Evolutionary conservation across 2,797 vertebrate genomes (phyloP), one percentile per base, ranked within the genome.

Genomic region (Chrysocyon brachyurus): DNA sequence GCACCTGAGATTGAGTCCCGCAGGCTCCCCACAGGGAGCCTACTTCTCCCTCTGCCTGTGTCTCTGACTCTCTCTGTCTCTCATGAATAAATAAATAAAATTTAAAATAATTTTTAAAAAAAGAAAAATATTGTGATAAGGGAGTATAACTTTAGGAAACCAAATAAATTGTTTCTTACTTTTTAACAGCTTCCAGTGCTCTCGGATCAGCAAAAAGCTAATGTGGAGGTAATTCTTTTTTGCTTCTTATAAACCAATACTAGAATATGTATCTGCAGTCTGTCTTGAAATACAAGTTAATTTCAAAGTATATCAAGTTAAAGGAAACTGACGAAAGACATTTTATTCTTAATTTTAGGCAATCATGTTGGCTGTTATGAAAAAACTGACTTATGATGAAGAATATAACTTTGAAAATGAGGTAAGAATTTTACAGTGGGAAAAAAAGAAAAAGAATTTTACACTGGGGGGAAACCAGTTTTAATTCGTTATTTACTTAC

Each of bases 321-420:
- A 91, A 87, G n/a, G 40, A 79, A 5, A 56, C 66, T 94, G 66
- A 97, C 49, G 91, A 56, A 84, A 68, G 46, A 26, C 88, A 40
- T 73, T 96, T 94, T 97, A 56, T 85, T 91, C 12, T 97, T 97
- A 93, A 49, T 96, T 96, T 73, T 96, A 99, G 99, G 99, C 99
- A 66, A 98, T 99, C 98, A 99, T 99, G 99, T 99, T 99, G 92
- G 99, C 99, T 1, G 99, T 99, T 97, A 99, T 99, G 99, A 99
- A 99, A 98, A 99, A 99, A 97, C 98, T 99, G 97, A 99, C 99
- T 0, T 99, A 99, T 0, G 99, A 99, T 94, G 99, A 99, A 96
- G 99, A 99, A 98, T 99, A 99, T 98, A 99, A 99, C 98, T 99
- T 99, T 98, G 99, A 99, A 97, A 99, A 99, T 89, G 99, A 99